Base-by-base conservation (phyloP, 2,797 vertebrate species). In the Darevskia nairensis region DNA sequence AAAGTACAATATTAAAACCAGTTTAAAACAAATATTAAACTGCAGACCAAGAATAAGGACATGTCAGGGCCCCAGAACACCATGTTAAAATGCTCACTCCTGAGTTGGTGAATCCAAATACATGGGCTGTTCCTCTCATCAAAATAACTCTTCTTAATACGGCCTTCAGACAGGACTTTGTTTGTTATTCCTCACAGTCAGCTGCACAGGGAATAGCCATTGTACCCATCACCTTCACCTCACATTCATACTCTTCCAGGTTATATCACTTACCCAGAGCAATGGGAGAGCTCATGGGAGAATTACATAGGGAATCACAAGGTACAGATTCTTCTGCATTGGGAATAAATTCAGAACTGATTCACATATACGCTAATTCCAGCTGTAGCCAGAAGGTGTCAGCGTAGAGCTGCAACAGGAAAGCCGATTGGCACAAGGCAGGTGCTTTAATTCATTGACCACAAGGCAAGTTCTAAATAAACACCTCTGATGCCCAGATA, bases 301-400 rank as follows among this genome's bases (percentile, higher is more conserved):
- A 71, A n/a, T 59, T 59, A 59, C 21, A 55, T 8, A 71, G 35
- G 25, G 29, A 35, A 88, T 78, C 29, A 25, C 35, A 77, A 17
- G 27, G 19, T n/a, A 79, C 32, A 19, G 8, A 21, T n/a, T 35
- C 74, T 68, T 35, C 69, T 69, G n/a, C 44, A 74, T 29, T 39
- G 15, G 44, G 64, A 66, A 15, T 41, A 44, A 44, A 7, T 32
- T 59, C 71, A 81, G 68, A 50, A 71, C 6, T 25, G 23, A 3
- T 69, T 29, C 55, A 66, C 5, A 23, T 46, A 84, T 39, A 82
- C 69, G 91, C 80, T 77, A 77, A 90, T 96, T 90, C 95, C 91
- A 59, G 13, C 6, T 80, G 90, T n/a, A 93, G 84, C 96, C 97
- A 95, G 96, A 95, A 97, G 97, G 92, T 97, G 97, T 97, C 97